phyloP scores from a whole-genome alignment of 2,797 vertebrate species.

The Pipistrellus kuhlii region DNA sequence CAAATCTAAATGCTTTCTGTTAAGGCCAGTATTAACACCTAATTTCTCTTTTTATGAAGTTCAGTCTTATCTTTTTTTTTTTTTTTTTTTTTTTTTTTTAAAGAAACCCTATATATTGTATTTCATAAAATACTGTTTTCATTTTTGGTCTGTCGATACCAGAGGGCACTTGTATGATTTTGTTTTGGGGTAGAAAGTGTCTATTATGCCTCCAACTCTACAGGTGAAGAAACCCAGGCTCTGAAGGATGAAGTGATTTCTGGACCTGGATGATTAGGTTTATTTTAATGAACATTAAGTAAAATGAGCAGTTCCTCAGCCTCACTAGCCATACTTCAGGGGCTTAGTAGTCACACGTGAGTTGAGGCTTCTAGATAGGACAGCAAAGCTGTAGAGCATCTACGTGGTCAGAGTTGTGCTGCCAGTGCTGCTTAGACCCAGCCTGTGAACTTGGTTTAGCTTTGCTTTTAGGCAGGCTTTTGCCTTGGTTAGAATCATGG shows the following conservation, averaged over 20 bases:
- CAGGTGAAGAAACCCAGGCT: neutral
- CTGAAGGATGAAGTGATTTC: neutral
- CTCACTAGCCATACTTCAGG: neutral
- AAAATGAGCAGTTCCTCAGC: neutral
- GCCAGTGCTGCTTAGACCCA: neutral
- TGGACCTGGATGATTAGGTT: neutral
- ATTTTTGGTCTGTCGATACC: neutral
- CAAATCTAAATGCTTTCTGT: neutral
- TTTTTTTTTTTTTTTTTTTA: neutral
- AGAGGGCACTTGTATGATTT: neutral
- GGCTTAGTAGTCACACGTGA: neutral
- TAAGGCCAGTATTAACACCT: neutral
- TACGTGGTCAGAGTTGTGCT: rapidly evolving
- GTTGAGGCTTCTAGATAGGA: neutral
- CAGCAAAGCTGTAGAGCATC: rapidly evolving
- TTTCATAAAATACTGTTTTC: neutral
- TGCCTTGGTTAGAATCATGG: neutral
- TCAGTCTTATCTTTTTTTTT: neutral
- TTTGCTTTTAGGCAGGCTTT: neutral
- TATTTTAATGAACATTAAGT: neutral
- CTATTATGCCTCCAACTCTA: rapidly evolving
- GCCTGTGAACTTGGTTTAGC: neutral
- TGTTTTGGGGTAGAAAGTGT: neutral
- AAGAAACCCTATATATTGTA: neutral
- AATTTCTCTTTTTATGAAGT: neutral